Evolutionary conservation across 2,113 vertebrate genomes (phyloP), one percentile per base, ranked within the genome.

Genomic region (Rhineura floridana): DNA sequence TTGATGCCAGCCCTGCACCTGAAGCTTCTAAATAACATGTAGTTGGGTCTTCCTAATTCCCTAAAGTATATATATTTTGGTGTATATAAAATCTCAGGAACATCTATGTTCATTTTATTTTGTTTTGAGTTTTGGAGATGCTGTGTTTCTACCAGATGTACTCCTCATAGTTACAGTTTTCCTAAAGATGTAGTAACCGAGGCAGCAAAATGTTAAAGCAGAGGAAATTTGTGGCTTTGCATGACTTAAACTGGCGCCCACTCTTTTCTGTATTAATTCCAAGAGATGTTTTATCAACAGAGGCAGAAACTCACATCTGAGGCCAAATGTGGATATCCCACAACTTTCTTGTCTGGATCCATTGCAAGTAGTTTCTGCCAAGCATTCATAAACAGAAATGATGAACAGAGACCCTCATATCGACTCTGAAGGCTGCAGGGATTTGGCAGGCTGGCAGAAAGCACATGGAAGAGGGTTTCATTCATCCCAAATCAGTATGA

Each of bases 181-280:
- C 46, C 48, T 69, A 39, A 87, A 39, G 72, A 90, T 39, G 30
- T 91, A 91, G 73, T 48, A 88, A 88, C 81, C 88, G 90, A 92
- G 92, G 81, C 81, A 91, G 90, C n/a, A n/a, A n/a, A 88, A 69
- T 52, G 85, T 81, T 7, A 0, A 87, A 39, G 62, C 75, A 86
- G 73, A 78, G 88, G 91, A 84, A 92, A 80, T 87, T 84, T 36
- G 28, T 94, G 93, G 91, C 84, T 94, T 95, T 93, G 85, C 83
- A 59, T 90, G 90, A 88, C 83, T 87, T 4, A 36, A 92, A 88
- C 59, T 23, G 90, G 87, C 1, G 6, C 88, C 93, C 94, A 82
- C 75, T 85, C 36, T 81, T 87, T 82, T 84, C 83, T 83, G 36
- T 36, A 89, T 94, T 91, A 92, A 87, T 94, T 93, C 89, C 90